Conservation (phyloP, 2,113 vertebrate species). For the Montifringilla adamsi region DNA sequence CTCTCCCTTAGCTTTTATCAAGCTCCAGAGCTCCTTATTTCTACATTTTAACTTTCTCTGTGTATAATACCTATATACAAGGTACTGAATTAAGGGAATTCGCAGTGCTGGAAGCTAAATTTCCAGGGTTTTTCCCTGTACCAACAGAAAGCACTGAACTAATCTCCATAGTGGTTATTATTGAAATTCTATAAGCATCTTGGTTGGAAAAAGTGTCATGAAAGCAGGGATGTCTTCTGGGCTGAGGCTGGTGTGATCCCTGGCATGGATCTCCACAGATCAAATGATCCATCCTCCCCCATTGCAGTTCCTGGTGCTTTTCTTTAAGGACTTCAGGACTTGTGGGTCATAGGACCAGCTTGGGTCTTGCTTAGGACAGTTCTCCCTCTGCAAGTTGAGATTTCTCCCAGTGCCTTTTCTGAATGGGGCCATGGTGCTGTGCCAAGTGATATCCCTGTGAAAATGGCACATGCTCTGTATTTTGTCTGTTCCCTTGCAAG, state of each 20-base stretch:
- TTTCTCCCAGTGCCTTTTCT: background rate
- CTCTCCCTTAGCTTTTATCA: background rate
- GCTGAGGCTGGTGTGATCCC: background rate
- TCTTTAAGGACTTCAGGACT: background rate
- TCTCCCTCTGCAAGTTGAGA: background rate
- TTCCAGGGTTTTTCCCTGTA: background rate
- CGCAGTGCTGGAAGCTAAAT: background rate
- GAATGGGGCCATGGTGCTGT: accelerated
- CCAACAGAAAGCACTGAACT: background rate
- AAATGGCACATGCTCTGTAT: accelerated
- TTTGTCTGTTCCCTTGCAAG: background rate
- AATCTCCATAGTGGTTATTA: background rate
- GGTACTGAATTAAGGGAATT: background rate
- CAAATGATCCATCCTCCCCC: background rate
- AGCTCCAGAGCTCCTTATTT: background rate
- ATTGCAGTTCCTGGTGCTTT: background rate
- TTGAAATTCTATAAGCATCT: background rate
- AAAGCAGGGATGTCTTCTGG: background rate
- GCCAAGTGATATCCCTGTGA: background rate
- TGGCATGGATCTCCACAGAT: background rate
- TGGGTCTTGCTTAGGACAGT: too few species aligned
- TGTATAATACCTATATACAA: background rate
- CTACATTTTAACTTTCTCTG: background rate
- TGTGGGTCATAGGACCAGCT: background rate
- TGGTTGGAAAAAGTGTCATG: background rate